These are phyloP conservation scores for Galerucella calmariensis DNA, from an alignment of 2,888 invertebrate genomes.

Conservation along the genomic window DNA sequence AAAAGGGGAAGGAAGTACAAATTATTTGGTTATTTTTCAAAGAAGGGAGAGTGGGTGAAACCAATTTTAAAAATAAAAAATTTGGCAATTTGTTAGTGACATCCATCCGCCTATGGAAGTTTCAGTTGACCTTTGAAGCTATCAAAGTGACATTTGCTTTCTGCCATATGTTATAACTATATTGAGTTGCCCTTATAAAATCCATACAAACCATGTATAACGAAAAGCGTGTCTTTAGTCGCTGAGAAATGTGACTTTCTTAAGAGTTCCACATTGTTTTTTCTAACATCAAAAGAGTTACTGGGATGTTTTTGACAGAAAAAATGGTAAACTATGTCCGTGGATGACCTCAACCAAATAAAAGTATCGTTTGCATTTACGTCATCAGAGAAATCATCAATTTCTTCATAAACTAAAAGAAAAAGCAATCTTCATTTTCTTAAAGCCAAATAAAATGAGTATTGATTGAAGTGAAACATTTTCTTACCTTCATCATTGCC, in stretches of 20 bases:
- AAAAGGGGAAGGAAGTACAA: too few relatives aligned
- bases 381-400: background rate
- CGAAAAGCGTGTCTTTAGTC: conserved; percentile 50
- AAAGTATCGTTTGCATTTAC: background rate
- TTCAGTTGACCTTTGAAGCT: too few relatives aligned
- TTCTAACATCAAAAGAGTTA: conserved; percentile 34
- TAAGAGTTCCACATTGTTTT: conserved; percentile 26
- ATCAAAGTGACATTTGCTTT: too few relatives aligned
- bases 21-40: too few relatives aligned
- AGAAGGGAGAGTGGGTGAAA: too few relatives aligned
- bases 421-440: background rate
- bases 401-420: conserved; percentile 2
- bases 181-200: background rate
- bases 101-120: too few relatives aligned
- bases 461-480: background rate
- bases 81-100: too few relatives aligned
- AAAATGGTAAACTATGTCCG: conserved; percentile 52
- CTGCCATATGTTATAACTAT: too few relatives aligned
- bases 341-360: conserved; percentile 6
- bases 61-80: too few relatives aligned
- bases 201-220: conserved; percentile 51
- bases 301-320: conserved; percentile 49
- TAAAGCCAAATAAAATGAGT: background rate
- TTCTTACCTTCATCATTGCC: background rate
- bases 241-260: conserved; percentile 47